A percentile compares a stretch with the other conserved stretches of the same genome.
phyloP scores from a whole-genome alignment of 2,888 invertebrate species.

The Volucella inflata region DNA sequence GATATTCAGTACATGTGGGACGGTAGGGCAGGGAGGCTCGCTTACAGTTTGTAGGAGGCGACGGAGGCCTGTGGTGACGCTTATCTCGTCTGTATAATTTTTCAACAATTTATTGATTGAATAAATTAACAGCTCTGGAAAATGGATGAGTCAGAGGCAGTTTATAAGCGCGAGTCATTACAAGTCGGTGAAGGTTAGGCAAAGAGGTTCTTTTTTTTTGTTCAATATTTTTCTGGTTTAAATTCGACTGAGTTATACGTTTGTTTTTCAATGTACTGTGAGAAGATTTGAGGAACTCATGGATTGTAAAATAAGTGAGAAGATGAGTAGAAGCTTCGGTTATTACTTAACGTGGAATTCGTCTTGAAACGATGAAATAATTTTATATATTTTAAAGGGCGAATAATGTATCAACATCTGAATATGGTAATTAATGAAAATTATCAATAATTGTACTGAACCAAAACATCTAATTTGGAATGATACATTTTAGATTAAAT shows the following conservation, averaged over 20 bases:
- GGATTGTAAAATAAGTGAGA: too few species aligned
- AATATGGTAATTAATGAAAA: too few species aligned
- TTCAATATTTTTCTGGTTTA: background rate
- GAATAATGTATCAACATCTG: too few species aligned
- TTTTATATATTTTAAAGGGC: too few species aligned
- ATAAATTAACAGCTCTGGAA: constrained; percentile 58
- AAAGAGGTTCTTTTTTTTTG: background rate
- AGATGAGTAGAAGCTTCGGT: too few species aligned
- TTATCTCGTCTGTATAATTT: constrained; percentile 41
- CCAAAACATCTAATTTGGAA: too few species aligned
- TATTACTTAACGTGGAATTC: too few species aligned
- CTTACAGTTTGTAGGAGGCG: constrained; percentile 1
- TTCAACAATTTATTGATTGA: constrained; percentile 59
- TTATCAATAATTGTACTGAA: too few species aligned
- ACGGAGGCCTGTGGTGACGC: background rate
- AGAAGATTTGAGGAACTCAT: too few species aligned
- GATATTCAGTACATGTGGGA: constrained; percentile 19
- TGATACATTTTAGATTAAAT: too few species aligned
- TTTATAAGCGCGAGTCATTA: background rate
- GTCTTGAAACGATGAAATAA: too few species aligned
- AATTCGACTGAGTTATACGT: background rate
- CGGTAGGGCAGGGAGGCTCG: constrained; percentile 26
- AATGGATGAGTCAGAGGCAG: constrained; percentile 49
- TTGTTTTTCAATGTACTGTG: background rate
- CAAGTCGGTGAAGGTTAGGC: constrained; percentile 12